These are phyloP conservation scores for Cavia porcellus DNA, from an alignment of 2,113 vertebrate species.

Conservation along the genomic window DNA sequence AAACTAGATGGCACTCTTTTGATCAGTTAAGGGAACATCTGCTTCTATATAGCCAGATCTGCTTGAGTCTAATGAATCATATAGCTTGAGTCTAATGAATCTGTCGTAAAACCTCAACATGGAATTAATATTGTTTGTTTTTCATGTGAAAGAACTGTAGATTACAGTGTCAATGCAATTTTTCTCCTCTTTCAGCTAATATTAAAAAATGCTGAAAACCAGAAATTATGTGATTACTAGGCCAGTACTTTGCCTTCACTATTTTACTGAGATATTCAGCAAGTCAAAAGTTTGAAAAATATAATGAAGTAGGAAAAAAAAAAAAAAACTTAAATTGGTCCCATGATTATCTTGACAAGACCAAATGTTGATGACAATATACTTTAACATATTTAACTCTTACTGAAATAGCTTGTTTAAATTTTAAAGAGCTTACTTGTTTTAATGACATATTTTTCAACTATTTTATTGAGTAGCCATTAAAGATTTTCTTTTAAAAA, in stretches of 20 bases:
- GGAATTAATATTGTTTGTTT: not conserved
- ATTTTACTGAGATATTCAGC: not conserved
- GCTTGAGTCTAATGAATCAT: too few species aligned
- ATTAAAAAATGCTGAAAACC: not conserved
- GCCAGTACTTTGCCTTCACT: not conserved
- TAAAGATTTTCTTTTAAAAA: slow-evolving; percentile 20
- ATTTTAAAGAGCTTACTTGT: slow-evolving; percentile 29
- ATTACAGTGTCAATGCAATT: rapidly evolving
- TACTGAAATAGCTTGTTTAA: not conserved
- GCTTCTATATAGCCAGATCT: not conserved
- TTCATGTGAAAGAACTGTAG: not conserved
- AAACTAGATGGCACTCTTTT: not conserved
- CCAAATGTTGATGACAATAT: slow-evolving; percentile 40
- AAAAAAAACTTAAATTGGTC: not conserved
- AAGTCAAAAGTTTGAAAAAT: not conserved
- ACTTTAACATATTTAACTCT: slow-evolving; percentile 36
- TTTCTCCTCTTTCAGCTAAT: not conserved
- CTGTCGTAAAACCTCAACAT: not conserved
- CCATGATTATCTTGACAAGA: slow-evolving; percentile 26
- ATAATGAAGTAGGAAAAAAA: not conserved
- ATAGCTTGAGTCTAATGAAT: not conserved
- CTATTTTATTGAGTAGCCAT: slow-evolving; percentile 5
- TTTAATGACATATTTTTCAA: slow-evolving; percentile 60
- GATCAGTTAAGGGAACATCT: not conserved
- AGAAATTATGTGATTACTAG: not conserved